phyloP scores from a whole-genome alignment of 2,888 invertebrate species.

The Leistus spinibarbis region DNA sequence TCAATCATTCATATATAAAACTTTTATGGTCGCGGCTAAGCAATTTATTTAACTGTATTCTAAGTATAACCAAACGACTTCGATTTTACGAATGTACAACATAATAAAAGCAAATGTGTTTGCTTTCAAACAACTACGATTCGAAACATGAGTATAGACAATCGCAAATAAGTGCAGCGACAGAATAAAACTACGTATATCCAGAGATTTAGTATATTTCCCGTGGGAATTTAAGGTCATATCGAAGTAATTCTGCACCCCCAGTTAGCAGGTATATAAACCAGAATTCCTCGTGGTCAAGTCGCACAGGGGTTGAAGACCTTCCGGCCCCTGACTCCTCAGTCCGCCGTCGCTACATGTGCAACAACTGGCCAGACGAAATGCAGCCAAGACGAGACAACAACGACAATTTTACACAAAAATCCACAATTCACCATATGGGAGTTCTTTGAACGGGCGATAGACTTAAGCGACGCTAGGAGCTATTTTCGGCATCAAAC shows the following conservation, averaged over 20 bases:
- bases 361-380: not conserved
- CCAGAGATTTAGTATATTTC: constrained; percentile 5
- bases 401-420: not conserved
- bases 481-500: too few relatives aligned
- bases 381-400: constrained; percentile 5
- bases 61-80: too few relatives aligned
- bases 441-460: not conserved
- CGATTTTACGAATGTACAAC: too few relatives aligned
- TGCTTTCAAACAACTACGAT: too few relatives aligned
- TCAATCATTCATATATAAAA: too few relatives aligned
- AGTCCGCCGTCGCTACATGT: not conserved
- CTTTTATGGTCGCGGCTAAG: too few relatives aligned
- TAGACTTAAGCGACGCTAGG: not conserved
- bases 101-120: too few relatives aligned
- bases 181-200: not conserved
- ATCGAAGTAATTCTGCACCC: constrained; percentile 9
- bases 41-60: too few relatives aligned
- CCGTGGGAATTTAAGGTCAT: constrained; percentile 19
- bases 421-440: not conserved
- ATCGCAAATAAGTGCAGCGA: not conserved
- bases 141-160: too few relatives aligned
- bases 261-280: constrained; percentile 15
- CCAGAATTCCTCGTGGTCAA: not conserved
- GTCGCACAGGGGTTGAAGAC: constrained; percentile 25
- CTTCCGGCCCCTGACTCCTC: constrained; percentile 4